Evolutionary conservation across 1,140 invertebrate species (phyloP).

Genomic region (Rhyzopertha dominica): DNA sequence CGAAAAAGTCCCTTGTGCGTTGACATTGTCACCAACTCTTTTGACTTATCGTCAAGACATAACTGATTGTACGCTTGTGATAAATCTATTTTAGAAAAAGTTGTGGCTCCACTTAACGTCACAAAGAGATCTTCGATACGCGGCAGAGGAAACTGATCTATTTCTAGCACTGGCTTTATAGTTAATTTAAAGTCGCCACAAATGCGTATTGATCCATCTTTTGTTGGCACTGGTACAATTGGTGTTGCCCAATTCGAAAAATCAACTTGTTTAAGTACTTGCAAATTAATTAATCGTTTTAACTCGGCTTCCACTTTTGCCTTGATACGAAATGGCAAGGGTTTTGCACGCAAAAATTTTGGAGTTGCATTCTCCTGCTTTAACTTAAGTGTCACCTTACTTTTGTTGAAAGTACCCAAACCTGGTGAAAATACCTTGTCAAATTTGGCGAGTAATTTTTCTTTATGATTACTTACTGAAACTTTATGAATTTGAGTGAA

Average conservation of each 20-base stretch:
- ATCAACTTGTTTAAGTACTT: constrained; percentile 21
- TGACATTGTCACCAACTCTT: constrained; percentile 4
- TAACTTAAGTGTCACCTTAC: constrained; percentile 3
- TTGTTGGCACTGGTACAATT: constrained; percentile 31
- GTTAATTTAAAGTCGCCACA: constrained; percentile 34
- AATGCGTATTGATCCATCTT: constrained; percentile 26
- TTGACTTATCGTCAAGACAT: background rate
- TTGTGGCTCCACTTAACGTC: constrained; percentile 25
- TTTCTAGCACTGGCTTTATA: constrained; percentile 38
- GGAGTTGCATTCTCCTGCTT: constrained; percentile 20
- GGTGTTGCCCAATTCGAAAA: constrained; percentile 22
- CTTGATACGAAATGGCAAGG: constrained; percentile 30
- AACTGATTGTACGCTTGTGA: constrained; percentile 29
- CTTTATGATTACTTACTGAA: too few species aligned
- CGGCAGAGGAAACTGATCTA: constrained; percentile 39
- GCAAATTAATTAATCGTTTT: constrained; percentile 16
- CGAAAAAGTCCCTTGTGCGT: constrained; percentile 7
- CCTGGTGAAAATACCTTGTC: background rate
- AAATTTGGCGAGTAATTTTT: background rate
- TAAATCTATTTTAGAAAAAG: constrained; percentile 29
- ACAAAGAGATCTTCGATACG: constrained; percentile 35
- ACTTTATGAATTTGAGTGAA: too few species aligned
- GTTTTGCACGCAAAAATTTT: constrained; percentile 30
- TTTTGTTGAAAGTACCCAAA: constrained; percentile 12
- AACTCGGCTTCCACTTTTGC: constrained; percentile 29